A percentile compares a stretch with the other conserved stretches of the same genome.
Evolutionary conservation across 2,797 vertebrate genomes (phyloP).

Genomic region (Pelodytes ibericus): DNA sequence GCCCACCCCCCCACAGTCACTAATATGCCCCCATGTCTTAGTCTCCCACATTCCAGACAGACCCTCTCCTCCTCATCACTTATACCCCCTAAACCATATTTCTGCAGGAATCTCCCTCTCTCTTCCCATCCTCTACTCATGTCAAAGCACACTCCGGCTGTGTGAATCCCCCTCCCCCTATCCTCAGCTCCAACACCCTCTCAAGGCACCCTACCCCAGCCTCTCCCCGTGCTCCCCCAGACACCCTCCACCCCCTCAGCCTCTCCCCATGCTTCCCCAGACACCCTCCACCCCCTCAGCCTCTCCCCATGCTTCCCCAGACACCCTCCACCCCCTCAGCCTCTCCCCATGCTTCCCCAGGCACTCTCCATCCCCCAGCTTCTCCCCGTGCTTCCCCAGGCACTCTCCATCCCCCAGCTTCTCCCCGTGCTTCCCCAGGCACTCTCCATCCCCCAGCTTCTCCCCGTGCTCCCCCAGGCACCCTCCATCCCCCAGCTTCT

Average conservation of each 20-base stretch:
- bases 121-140: background rate
- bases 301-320: background rate
- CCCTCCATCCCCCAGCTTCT: too few relatives aligned
- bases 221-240: background rate
- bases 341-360: background rate
- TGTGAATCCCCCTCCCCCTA: background rate
- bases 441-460: background rate
- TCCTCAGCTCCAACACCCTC: background rate
- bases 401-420: too few relatives aligned
- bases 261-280: background rate
- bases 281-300: background rate
- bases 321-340: background rate
- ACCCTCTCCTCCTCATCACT: too few relatives aligned
- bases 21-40: too few relatives aligned
- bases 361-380: background rate
- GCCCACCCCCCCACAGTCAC: too few relatives aligned
- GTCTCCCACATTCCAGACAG: too few relatives aligned
- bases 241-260: too few relatives aligned
- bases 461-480: too few relatives aligned
- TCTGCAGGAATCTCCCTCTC: background rate
- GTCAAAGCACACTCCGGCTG: too few relatives aligned
- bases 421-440: too few relatives aligned
- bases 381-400: too few relatives aligned
- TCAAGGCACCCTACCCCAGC: background rate
- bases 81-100: too few relatives aligned